Evolutionary conservation across 2,888 invertebrate genomes (phyloP).

Genomic region (Gortyna flavago): DNA sequence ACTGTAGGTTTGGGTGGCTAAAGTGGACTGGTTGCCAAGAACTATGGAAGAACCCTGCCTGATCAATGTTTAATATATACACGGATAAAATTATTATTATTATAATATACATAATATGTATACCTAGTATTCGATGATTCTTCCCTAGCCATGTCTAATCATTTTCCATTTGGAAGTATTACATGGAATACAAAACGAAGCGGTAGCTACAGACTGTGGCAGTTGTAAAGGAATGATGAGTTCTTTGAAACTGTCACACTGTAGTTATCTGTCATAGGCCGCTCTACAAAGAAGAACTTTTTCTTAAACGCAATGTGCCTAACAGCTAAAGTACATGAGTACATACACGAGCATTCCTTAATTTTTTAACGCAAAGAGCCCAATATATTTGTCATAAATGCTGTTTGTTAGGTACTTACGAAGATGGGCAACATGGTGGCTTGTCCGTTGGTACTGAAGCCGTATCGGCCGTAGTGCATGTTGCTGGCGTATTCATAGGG

Average conservation of each 20-base stretch:
- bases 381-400: background rate
- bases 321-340: background rate
- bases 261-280: no score
- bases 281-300: background rate
- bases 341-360: no score
- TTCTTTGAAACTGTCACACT: background rate
- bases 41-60: no score
- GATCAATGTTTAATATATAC: no score
- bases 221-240: background rate
- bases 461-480: conserved; percentile 91
- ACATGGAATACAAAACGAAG: background rate
- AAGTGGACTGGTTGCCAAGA: no score
- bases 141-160: background rate
- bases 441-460: conserved; percentile 91
- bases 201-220: no score
- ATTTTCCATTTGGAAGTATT: background rate
- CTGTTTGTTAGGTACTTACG: conserved; percentile 57
- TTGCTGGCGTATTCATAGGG: conserved; percentile 92
- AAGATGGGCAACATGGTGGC: conserved; percentile 89
- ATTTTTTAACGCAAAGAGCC: background rate
- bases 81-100: no score
- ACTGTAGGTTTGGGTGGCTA: no score
- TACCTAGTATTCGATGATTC: background rate
- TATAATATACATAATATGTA: no score
- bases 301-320: background rate